Evolutionary conservation across 2,797 vertebrate genomes (phyloP).

Genomic region (Poecilia gillii): DNA sequence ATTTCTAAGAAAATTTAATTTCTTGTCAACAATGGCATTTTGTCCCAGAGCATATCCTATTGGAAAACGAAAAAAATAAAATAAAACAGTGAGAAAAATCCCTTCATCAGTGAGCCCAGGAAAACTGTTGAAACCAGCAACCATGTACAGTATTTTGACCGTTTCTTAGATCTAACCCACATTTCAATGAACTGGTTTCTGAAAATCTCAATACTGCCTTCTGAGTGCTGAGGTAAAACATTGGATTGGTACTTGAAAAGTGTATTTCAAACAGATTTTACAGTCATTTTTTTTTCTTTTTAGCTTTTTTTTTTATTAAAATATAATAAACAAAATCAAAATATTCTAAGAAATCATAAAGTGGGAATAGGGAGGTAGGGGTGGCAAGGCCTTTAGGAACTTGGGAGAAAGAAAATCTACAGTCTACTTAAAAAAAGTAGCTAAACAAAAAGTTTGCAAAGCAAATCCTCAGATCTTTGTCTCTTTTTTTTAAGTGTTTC

Average conservation of each 20-base stretch:
- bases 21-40: slow-evolving; percentile 74
- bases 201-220: slow-evolving; percentile 58
- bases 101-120: slow-evolving; percentile 62
- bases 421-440: slow-evolving; percentile 19
- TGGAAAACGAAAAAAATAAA: slow-evolving; percentile 60
- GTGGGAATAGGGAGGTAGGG: neutral
- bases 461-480: slow-evolving; percentile 24
- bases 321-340: slow-evolving; percentile 31
- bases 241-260: slow-evolving; percentile 57
- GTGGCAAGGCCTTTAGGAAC: slow-evolving; percentile 15
- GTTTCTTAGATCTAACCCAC: slow-evolving; percentile 40
- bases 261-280: slow-evolving; percentile 62
- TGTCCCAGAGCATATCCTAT: slow-evolving; percentile 77
- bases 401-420: slow-evolving; percentile 41
- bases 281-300: slow-evolving; percentile 28
- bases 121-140: slow-evolving; percentile 47
- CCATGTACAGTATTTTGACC: slow-evolving; percentile 60
- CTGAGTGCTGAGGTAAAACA: slow-evolving; percentile 73
- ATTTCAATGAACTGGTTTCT: slow-evolving; percentile 49
- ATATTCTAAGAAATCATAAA: slow-evolving; percentile 15
- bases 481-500: slow-evolving; percentile 16
- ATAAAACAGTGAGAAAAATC: slow-evolving; percentile 72
- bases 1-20: slow-evolving; percentile 68
- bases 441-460: slow-evolving; percentile 25
- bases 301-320: slow-evolving; percentile 42